Base-by-base conservation (phyloP, 2,797 vertebrate species). In the Spizella passerina region DNA sequence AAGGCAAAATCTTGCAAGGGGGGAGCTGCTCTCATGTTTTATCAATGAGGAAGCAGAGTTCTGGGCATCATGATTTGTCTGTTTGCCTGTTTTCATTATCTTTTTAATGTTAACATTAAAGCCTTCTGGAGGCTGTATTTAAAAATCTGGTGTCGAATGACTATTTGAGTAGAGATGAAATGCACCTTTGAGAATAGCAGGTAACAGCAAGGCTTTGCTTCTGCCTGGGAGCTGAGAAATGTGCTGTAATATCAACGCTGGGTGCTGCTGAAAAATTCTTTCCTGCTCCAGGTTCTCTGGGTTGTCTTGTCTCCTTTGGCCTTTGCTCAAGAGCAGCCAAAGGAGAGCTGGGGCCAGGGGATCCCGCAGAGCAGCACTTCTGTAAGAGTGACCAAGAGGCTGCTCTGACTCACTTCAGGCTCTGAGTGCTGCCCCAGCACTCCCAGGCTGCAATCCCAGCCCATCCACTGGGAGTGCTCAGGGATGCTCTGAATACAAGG, bases 61-160 rank as follows among this genome's bases (percentile, higher is more conserved):
- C 64, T 10, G 75, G 86, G 78, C 92, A 92, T 36, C 60, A 9
- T 9, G 26, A 95, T 87, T 93, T 92, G 83, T 87, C 88, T 80
- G 49, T 92, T 95, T 94, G 93, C 89, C 93, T 92, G 92, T 93
- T 95, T 93, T 90, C 72, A 82, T 95, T 93, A 93, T 77, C 88
- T 92, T 94, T 95, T 87, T 92, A 92, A 90, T 88, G 90, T 90
- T 96, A 96, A 71, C 92, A 90, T 96, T 92, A 77, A 95, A 95
- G 86, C 76, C 83, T 94, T 90, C 72, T 36, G 68, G 64, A 96
- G 75, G 68, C 36, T 43, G 32, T 66, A 89, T 80, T 88, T 78
- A 87, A 80, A 93, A 79, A 38, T 4, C 56, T n/a, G 53, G 49
- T 70, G 57, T 73, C 27, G 19, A 87, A 89, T 19, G 75, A 82